Percentiles rank a stretch among this genome's conserved stretches.
Conservation (phyloP, 2,113 vertebrate genomes). For the Oenanthe melanoleuca region DNA sequence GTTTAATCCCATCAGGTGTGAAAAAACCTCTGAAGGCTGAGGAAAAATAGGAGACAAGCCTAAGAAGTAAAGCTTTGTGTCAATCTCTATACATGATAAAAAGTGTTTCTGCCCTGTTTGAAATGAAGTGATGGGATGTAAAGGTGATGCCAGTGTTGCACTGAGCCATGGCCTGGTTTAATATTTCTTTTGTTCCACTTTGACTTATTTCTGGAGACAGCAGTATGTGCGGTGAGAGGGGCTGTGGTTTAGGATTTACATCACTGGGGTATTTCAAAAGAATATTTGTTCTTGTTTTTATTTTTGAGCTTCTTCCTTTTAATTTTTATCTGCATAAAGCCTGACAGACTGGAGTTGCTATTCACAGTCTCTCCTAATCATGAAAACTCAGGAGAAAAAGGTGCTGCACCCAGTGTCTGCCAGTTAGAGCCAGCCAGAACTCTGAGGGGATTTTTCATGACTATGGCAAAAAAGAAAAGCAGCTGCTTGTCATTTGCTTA, state of each 20-base stretch:
- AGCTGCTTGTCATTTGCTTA: constrained; percentile 55
- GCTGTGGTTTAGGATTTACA: not conserved
- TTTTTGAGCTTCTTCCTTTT: not conserved
- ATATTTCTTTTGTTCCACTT: not conserved
- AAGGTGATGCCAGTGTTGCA: not conserved
- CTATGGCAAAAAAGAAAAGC: not conserved
- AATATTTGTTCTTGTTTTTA: not conserved
- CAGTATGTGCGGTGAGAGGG: not conserved
- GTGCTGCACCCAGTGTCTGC: not conserved
- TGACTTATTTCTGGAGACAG: not conserved
- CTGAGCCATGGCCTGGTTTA: not conserved
- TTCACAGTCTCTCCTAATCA: not conserved
- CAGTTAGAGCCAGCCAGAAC: not conserved
- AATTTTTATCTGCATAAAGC: not conserved
- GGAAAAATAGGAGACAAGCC: not conserved
- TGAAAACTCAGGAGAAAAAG: not conserved
- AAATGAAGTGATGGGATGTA: not conserved
- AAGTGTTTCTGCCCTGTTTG: not conserved
- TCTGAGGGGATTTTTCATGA: not conserved
- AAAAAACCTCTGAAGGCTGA: not conserved
- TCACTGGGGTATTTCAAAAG: not conserved
- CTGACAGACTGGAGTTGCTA: not conserved
- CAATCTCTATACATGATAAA: not conserved
- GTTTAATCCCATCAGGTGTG: not conserved
- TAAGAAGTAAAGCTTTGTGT: not conserved